Percentiles rank a stretch among this genome's conserved stretches.
phyloP scores from a whole-genome alignment of 2,797 vertebrate species.

The Hapalemur alaotrensis region DNA sequence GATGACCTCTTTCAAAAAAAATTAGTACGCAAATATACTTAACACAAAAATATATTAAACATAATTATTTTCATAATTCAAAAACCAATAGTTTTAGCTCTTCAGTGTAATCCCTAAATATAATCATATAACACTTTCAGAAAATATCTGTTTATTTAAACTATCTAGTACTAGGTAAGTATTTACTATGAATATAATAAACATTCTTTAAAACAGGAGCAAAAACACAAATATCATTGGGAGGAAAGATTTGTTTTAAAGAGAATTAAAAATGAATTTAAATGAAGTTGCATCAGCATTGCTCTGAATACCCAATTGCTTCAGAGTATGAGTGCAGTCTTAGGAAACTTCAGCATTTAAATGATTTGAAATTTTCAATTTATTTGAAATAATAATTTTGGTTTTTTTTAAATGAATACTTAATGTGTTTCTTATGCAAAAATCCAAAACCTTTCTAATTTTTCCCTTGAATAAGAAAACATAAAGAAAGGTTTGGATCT shows the following conservation, averaged over 20 bases:
- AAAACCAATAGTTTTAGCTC: slow-evolving; percentile 1
- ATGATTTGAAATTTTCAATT: slow-evolving; percentile 43
- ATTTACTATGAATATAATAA: neutral
- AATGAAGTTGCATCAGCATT: neutral
- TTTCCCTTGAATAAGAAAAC: slow-evolving; percentile 52
- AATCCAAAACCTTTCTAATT: slow-evolving; percentile 37
- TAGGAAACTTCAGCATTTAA: slow-evolving; percentile 18
- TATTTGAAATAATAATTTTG: slow-evolving; percentile 52
- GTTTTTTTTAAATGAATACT: slow-evolving; percentile 26
- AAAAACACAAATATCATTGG: slow-evolving; percentile 6
- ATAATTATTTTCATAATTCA: slow-evolving; percentile 37
- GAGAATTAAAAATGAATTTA: slow-evolving; percentile 26
- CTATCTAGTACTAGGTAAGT: neutral
- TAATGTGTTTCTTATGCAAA: slow-evolving; percentile 51
- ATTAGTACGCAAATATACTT: slow-evolving; percentile 32
- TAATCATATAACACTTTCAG: neutral
- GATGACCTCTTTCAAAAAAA: slow-evolving; percentile 29
- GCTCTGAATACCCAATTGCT: neutral
- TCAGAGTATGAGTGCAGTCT: neutral
- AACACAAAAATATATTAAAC: neutral
- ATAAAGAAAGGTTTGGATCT: slow-evolving; percentile 39
- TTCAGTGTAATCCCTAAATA: neutral
- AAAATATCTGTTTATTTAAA: slow-evolving; percentile 36
- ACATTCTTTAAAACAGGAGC: slow-evolving; percentile 7
- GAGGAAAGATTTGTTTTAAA: slow-evolving; percentile 17